Evolutionary conservation across 2,113 vertebrate species (phyloP).

Genomic region (Chauna torquata): DNA sequence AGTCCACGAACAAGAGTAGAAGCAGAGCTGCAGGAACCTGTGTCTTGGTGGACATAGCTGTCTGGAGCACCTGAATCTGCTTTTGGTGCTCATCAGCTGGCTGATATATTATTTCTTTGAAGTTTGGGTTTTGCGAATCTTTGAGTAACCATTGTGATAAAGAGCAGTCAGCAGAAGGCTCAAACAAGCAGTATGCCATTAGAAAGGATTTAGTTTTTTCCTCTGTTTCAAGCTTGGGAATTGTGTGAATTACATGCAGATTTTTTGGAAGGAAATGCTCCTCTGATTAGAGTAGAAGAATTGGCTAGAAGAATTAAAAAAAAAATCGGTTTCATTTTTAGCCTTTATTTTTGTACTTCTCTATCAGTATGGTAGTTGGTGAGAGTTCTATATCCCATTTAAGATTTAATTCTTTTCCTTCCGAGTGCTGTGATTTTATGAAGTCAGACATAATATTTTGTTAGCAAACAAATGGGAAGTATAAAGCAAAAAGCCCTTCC

Average conservation of each 20-base stretch:
- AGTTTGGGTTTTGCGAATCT: neutral
- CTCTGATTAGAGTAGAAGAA: neutral
- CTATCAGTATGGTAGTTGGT: neutral
- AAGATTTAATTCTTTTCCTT: slow-evolving; percentile 18
- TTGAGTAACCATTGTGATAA: neutral
- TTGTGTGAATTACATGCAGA: neutral
- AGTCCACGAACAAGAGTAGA: neutral
- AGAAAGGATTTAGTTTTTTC: neutral
- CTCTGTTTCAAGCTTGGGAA: neutral
- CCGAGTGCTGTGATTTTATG: neutral
- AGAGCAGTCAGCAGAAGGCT: neutral
- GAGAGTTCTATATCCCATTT: neutral
- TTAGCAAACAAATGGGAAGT: slow-evolving; percentile 47
- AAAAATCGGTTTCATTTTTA: neutral
- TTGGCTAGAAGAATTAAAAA: neutral
- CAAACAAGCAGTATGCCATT: neutral
- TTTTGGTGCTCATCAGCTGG: neutral
- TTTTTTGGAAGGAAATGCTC: neutral
- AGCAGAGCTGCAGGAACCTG: neutral
- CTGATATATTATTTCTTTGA: neutral
- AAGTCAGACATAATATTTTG: slow-evolving; percentile 51
- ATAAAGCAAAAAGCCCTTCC: slow-evolving; percentile 34
- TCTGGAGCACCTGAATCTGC: neutral
- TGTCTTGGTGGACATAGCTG: accelerated
- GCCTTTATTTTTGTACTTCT: neutral